Percentiles rank a stretch among this genome's conserved stretches.
These are phyloP conservation scores for Paguma larvata DNA, from an alignment of 2,797 vertebrate genomes.

Conservation along the genomic window DNA sequence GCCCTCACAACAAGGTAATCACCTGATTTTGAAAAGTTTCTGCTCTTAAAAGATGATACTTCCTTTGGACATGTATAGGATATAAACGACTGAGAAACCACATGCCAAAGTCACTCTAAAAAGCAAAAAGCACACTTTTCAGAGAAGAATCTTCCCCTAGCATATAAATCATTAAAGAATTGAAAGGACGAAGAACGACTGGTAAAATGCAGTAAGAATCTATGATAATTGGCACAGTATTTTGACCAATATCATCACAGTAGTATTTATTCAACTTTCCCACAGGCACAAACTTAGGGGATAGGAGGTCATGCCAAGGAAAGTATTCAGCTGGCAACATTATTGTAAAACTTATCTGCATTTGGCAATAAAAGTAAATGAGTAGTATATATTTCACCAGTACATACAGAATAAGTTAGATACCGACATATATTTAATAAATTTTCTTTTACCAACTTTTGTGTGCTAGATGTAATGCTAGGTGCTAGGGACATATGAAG, in stretches of 20 bases:
- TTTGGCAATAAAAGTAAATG: constrained; percentile 4
- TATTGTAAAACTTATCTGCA: constrained; percentile 15
- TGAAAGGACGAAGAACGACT: neutral
- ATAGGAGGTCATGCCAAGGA: neutral
- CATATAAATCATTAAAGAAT: neutral
- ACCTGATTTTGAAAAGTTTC: neutral
- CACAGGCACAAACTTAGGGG: neutral
- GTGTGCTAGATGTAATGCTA: neutral
- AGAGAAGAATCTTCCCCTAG: neutral
- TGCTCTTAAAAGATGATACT: neutral
- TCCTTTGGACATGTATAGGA: constrained; percentile 15
- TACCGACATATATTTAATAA: neutral
- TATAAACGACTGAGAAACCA: neutral
- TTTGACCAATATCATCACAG: neutral
- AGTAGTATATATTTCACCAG: constrained; percentile 23
- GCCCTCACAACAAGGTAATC: neutral
- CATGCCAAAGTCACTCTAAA: neutral
- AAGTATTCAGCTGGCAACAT: neutral
- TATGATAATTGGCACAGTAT: neutral
- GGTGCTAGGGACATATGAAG: neutral
- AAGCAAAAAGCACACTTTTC: neutral
- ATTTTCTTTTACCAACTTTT: constrained; percentile 3
- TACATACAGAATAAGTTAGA: neutral
- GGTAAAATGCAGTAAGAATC: constrained; percentile 3
- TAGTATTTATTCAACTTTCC: constrained; percentile 27